Evolutionary conservation across 2,888 invertebrate genomes (phyloP).

Genomic region (Scelioninae gen. 2): DNA sequence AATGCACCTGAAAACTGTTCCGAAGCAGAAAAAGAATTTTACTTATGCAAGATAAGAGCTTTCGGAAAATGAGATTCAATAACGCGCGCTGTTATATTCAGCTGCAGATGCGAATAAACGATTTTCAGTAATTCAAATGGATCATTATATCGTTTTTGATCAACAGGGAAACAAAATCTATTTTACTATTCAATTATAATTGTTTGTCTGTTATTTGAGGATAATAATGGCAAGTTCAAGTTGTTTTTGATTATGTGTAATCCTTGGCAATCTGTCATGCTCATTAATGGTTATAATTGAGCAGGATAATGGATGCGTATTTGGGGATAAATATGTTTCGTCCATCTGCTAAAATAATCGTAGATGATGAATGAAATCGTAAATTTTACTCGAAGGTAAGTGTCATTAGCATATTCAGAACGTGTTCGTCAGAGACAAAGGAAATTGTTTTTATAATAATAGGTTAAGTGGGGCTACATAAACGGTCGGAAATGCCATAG

Average conservation of each 20-base stretch:
- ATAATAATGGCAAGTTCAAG: neutral
- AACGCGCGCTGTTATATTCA: neutral
- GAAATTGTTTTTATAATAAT: no score
- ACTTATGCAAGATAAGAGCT: slow-evolving; percentile 1
- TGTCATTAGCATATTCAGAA: no score
- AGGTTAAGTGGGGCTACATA: no score
- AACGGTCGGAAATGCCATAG: no score
- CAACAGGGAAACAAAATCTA: neutral
- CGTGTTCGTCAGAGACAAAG: no score
- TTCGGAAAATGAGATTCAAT: neutral
- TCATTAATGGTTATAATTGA: neutral
- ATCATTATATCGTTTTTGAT: neutral
- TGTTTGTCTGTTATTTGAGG: neutral
- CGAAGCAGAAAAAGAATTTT: neutral
- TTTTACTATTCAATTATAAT: neutral
- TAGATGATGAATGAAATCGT: neutral
- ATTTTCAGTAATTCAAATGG: neutral
- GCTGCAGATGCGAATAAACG: no score
- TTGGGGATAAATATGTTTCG: neutral
- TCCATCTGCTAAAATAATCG: neutral
- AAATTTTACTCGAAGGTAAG: no score
- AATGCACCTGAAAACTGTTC: slow-evolving; percentile 2
- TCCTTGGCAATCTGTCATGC: neutral
- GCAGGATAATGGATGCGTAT: neutral
- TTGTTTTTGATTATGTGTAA: neutral